A percentile compares a stretch with the other conserved stretches of the same genome.
Conservation (phyloP, 2,113 vertebrate species). For the Poeciliopsis retropinna region DNA sequence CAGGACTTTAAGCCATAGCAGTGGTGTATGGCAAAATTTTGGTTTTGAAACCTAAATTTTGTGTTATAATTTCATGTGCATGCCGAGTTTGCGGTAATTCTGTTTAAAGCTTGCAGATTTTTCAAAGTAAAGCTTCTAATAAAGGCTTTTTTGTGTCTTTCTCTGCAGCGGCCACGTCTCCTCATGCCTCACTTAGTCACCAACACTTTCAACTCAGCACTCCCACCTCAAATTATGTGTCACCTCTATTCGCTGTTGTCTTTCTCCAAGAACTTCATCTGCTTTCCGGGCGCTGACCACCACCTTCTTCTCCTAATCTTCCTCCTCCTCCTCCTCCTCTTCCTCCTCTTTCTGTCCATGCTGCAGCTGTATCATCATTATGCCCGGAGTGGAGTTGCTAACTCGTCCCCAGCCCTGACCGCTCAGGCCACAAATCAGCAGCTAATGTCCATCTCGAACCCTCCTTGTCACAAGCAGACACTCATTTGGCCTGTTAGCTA, state of each 20-base stretch:
- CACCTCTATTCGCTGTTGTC: conserved; percentile 68
- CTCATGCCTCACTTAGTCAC: conserved; percentile 74
- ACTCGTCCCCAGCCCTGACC: conserved; percentile 67
- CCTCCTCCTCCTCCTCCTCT: conserved; percentile 46
- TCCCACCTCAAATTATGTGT: conserved; percentile 74
- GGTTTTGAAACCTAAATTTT: background rate
- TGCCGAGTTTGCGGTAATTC: background rate
- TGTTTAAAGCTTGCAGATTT: conserved; percentile 13
- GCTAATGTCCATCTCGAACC: conserved; percentile 75
- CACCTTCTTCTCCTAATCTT: conserved; percentile 38
- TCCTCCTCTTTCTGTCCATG: conserved; percentile 23
- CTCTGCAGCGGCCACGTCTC: conserved; percentile 52
- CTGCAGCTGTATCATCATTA: conserved; percentile 73
- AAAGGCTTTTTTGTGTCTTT: conserved; percentile 34
- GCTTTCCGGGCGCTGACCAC: conserved; percentile 58
- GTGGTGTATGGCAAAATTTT: background rate
- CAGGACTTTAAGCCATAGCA: background rate
- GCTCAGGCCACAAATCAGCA: conserved; percentile 75
- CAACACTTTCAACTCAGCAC: conserved; percentile 72
- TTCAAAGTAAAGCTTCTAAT: conserved; percentile 39
- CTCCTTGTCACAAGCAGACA: conserved; percentile 66
- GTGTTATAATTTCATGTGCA: background rate
- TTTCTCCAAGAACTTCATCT: conserved; percentile 67
- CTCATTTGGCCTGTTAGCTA: conserved; percentile 70
- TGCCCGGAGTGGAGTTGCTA: conserved; percentile 50